Evolutionary conservation across 2,113 vertebrate genomes (phyloP).

Genomic region (Tor tambroides): DNA sequence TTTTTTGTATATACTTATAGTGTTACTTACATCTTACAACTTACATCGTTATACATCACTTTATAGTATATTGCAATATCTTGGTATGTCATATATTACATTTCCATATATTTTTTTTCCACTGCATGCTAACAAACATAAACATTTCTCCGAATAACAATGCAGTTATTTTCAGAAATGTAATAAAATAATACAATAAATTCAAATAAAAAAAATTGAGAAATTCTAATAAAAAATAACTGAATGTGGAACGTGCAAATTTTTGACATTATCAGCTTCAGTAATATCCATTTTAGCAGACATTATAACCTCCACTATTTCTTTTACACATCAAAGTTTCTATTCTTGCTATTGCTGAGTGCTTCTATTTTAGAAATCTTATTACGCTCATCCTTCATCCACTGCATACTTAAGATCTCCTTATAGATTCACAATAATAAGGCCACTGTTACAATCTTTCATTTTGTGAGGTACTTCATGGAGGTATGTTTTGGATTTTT

Average conservation of each 20-base stretch:
- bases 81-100: no score
- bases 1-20: no score
- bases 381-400: not conserved
- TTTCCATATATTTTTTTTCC: no score
- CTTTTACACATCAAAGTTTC: not conserved
- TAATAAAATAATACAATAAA: not conserved
- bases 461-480: not conserved
- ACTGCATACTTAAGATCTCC: conserved; percentile 7
- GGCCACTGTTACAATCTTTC: not conserved
- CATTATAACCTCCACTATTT: not conserved
- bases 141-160: not conserved
- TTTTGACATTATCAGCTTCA: not conserved
- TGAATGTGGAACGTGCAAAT: not conserved
- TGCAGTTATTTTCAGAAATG: not conserved
- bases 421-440: conserved; percentile 2
- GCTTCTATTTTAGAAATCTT: conserved; percentile 2
- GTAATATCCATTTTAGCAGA: not conserved
- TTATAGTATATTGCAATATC: no score
- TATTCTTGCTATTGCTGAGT: not conserved
- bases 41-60: no score
- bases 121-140: not conserved
- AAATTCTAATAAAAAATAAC: not conserved
- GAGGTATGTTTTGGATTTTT: not conserved
- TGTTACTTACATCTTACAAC: no score
- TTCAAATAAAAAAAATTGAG: not conserved